phyloP scores from a whole-genome alignment of 2,888 invertebrate genomes.

The Malacosoma neustria region DNA sequence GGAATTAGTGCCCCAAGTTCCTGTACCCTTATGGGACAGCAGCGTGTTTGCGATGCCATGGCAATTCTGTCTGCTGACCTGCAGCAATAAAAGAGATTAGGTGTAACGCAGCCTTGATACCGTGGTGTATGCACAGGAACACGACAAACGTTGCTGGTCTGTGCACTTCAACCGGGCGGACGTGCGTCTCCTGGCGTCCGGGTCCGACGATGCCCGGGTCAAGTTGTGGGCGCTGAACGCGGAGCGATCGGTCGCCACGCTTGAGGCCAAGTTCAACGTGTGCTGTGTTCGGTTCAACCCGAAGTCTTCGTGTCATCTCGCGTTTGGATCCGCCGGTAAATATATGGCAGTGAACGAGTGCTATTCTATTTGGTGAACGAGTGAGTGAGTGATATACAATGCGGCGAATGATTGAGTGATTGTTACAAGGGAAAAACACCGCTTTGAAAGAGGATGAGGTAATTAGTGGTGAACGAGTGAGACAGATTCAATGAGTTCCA shows the following conservation, averaged over 20 bases:
- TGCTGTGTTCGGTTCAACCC: slow-evolving; percentile 89
- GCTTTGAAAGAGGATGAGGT: too few relatives aligned
- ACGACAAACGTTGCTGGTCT: slow-evolving; percentile 96
- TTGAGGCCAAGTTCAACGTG: slow-evolving; percentile 95
- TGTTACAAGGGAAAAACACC: too few relatives aligned
- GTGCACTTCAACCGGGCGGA: slow-evolving; percentile 96
- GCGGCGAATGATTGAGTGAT: too few relatives aligned
- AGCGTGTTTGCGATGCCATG: too few relatives aligned
- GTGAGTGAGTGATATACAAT: neutral
- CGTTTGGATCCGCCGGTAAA: slow-evolving; percentile 87
- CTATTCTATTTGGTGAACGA: neutral
- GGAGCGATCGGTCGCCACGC: slow-evolving; percentile 85
- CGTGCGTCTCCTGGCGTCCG: slow-evolving; percentile 91
- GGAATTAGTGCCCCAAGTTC: too few relatives aligned
- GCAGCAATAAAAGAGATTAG: too few relatives aligned
- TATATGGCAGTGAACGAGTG: neutral
- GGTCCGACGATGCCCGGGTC: slow-evolving; percentile 94
- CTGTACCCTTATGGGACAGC: too few relatives aligned
- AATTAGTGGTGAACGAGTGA: too few relatives aligned
- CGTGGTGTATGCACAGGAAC: slow-evolving; percentile 74
- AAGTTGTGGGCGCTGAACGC: slow-evolving; percentile 94
- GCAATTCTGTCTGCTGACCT: too few relatives aligned
- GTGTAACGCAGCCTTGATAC: too few relatives aligned
- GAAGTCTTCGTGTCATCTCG: slow-evolving; percentile 87
- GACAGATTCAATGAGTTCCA: too few relatives aligned